Conservation (phyloP, 2,797 vertebrate genomes). For the Nannoperca australis region DNA sequence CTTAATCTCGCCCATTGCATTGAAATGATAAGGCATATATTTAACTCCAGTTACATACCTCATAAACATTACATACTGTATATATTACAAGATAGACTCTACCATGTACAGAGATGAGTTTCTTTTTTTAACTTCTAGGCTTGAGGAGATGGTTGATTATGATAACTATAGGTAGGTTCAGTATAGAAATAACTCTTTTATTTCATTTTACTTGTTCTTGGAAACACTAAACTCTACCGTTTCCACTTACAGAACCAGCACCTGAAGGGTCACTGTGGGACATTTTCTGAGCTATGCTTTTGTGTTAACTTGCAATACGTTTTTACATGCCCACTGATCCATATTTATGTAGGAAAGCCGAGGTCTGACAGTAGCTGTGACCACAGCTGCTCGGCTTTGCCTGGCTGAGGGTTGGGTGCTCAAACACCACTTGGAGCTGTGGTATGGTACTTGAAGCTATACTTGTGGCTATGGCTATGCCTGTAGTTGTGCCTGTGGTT, state of each 20-base stretch:
- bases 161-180: neutral
- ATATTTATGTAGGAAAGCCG: neutral
- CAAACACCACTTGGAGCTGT: neutral
- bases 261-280: neutral
- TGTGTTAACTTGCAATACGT: neutral
- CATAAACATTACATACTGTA: constrained; percentile 32
- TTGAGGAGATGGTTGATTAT: constrained; percentile 27
- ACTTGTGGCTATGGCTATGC: neutral
- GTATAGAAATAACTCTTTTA: neutral
- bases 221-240: neutral
- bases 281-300: constrained; percentile 5
- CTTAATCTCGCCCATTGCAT: constrained; percentile 36
- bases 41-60: constrained; percentile 35
- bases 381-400: neutral
- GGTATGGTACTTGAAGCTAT: too few species aligned
- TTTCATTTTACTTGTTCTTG: constrained; percentile 20
- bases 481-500: neutral
- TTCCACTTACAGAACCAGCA: neutral
- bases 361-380: neutral
- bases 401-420: neutral
- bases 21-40: constrained; percentile 56
- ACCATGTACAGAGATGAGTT: neutral
- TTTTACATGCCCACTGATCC: neutral
- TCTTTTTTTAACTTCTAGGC: constrained; percentile 8
- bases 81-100: constrained; percentile 9